phyloP scores from a whole-genome alignment of 2,888 invertebrate species.

The Rhabditoides inermis region DNA sequence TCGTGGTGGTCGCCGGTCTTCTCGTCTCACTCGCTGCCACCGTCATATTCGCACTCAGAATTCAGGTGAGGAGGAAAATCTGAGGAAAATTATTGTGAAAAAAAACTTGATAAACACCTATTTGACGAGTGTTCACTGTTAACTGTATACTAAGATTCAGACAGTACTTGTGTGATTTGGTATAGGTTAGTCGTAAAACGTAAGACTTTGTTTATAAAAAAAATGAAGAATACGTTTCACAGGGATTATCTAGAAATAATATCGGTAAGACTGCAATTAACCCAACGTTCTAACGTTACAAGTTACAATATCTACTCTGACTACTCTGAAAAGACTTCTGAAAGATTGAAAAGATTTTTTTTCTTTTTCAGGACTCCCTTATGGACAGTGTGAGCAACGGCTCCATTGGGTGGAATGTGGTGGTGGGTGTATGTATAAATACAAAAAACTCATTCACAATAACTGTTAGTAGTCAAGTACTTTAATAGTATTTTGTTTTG shows the following conservation, averaged over 20 bases:
- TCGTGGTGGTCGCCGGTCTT: conserved; percentile 22
- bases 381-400: conserved; percentile 41
- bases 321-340: not conserved
- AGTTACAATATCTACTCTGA: not conserved
- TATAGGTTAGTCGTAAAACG: not conserved
- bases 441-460: conserved; percentile 1
- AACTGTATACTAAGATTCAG: not conserved
- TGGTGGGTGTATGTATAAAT: conserved; percentile 19
- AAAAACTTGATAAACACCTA: not conserved
- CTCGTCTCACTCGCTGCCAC: conserved; percentile 42
- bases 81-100: not conserved
- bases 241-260: too few species aligned
- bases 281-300: not conserved
- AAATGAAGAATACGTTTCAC: too few species aligned
- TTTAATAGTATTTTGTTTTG: conserved; percentile 5
- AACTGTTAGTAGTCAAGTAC: too few species aligned
- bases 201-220: not conserved
- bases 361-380: conserved; percentile 24
- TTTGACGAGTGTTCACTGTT: too few species aligned
- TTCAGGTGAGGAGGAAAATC: conserved; percentile 8
- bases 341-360: not conserved
- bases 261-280: not conserved
- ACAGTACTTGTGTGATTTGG: not conserved
- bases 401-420: conserved; percentile 39
- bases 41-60: conserved; percentile 42